phyloP scores from a whole-genome alignment of 2,797 vertebrate genomes.

The Microcaecilia unicolor region DNA sequence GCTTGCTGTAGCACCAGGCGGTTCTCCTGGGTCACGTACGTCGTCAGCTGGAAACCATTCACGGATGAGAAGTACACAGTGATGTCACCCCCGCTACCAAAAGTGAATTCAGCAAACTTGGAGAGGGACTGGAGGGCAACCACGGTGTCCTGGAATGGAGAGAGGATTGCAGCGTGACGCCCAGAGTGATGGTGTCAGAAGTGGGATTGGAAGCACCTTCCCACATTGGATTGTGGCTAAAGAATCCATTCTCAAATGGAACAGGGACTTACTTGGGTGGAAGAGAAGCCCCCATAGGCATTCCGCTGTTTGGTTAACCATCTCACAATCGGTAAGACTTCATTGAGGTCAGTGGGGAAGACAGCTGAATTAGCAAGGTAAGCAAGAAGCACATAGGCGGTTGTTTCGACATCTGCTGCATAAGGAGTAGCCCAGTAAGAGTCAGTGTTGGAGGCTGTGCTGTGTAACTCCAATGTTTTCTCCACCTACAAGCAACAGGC shows the following conservation, averaged over 20 bases:
- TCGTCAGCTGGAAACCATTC: conserved; percentile 36
- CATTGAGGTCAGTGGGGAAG: conserved; percentile 30
- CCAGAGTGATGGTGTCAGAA: too few species aligned
- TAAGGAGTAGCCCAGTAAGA: too few species aligned
- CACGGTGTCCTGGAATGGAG: conserved; percentile 65
- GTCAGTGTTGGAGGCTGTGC: too few species aligned
- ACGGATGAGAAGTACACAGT: conserved; percentile 48
- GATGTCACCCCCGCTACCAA: conserved; percentile 41
- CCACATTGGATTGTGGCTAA: too few species aligned
- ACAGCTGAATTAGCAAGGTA: conserved; percentile 47
- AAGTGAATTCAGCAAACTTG: conserved; percentile 60
- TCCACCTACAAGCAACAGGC: conserved; percentile 25
- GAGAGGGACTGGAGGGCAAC: conserved; percentile 78
- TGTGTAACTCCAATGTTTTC: conserved; percentile 41
- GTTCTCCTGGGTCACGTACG: conserved; percentile 55
- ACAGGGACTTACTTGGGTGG: conserved; percentile 64
- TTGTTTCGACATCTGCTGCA: conserved; percentile 77
- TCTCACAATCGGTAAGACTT: conserved; percentile 37
- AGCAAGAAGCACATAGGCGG: conserved; percentile 65
- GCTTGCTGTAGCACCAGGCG: conserved; percentile 66
- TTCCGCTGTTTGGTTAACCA: conserved; percentile 60
- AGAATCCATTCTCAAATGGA: too few species aligned
- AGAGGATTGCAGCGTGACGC: too few species aligned
- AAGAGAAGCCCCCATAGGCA: conserved; percentile 52
- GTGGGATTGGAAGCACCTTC: too few species aligned